A percentile compares a stretch with the other conserved stretches of the same genome.
Evolutionary conservation across 2,113 vertebrate species (phyloP).

Genomic region (Amia ocellicauda): DNA sequence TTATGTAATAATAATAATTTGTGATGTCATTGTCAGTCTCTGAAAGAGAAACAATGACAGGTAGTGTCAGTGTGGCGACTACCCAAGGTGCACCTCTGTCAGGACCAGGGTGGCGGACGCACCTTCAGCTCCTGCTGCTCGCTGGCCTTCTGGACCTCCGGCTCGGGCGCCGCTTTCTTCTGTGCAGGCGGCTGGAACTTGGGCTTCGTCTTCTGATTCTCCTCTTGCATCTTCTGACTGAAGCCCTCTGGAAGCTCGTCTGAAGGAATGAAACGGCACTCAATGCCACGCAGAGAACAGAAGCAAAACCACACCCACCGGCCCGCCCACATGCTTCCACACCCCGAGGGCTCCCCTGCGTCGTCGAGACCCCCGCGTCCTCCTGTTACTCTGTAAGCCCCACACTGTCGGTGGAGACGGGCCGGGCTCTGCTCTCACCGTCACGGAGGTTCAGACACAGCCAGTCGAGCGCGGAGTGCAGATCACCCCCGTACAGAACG

Average conservation of each 20-base stretch:
- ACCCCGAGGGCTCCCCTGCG: no score
- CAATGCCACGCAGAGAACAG: not conserved
- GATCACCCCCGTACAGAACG: constrained; percentile 87
- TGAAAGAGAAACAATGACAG: no score
- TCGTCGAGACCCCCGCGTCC: no score
- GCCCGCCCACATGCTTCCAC: no score
- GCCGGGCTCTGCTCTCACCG: constrained; percentile 72
- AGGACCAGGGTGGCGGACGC: constrained; percentile 12
- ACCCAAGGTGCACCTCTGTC: no score
- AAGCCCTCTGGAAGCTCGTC: constrained; percentile 94
- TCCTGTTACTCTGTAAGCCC: no score
- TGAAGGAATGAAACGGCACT: constrained; percentile 38
- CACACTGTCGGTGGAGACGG: no score
- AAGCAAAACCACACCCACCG: no score
- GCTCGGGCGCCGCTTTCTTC: constrained; percentile 26
- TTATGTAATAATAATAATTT: no score
- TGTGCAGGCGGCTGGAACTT: constrained; percentile 69
- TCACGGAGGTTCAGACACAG: constrained; percentile 93
- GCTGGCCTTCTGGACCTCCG: constrained; percentile 43
- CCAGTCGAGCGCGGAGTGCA: constrained; percentile 96
- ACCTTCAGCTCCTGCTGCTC: constrained; percentile 64
- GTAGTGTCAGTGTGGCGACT: no score
- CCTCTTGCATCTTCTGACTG: constrained; percentile 88
- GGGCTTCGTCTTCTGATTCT: constrained; percentile 74
- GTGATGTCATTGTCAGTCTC: no score